phyloP scores from a whole-genome alignment of 2,888 invertebrate species.

The Pediacus dermestoides region DNA sequence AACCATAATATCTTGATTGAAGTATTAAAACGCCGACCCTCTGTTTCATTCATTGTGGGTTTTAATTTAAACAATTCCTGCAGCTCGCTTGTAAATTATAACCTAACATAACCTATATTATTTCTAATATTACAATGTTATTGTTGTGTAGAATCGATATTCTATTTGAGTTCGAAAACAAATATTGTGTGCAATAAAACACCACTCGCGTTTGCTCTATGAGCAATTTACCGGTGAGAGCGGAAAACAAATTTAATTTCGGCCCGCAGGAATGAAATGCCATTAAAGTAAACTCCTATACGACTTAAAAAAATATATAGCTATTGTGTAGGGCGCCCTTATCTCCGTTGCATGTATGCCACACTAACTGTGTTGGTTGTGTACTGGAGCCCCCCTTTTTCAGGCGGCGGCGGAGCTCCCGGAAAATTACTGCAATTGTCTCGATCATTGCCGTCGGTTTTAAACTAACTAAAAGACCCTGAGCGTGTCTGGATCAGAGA shows the following conservation, averaged over 20 bases:
- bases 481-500: slow-evolving; percentile 13
- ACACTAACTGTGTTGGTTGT: too few species aligned
- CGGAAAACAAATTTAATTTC: slow-evolving; percentile 43
- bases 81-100: too few species aligned
- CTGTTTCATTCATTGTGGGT: too few species aligned
- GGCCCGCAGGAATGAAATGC: slow-evolving; percentile 42
- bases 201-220: background rate
- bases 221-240: slow-evolving; percentile 21
- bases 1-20: too few species aligned
- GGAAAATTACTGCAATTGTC: slow-evolving; percentile 50
- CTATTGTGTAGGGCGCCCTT: slow-evolving; percentile 37
- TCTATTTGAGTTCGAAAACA: too few species aligned
- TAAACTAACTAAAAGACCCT: slow-evolving; percentile 33
- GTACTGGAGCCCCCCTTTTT: slow-evolving; percentile 16
- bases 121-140: too few species aligned
- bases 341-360: slow-evolving; percentile 21
- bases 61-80: too few species aligned
- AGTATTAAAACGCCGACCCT: too few species aligned
- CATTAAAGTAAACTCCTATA: slow-evolving; percentile 45
- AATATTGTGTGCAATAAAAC: too few species aligned
- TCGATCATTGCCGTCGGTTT: slow-evolving; percentile 48
- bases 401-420: slow-evolving; percentile 19
- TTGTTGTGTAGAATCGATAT: too few species aligned
- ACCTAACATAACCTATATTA: too few species aligned
- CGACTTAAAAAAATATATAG: slow-evolving; percentile 45